phyloP scores from a whole-genome alignment of 2,888 invertebrate genomes.

The Cephus pulcher region DNA sequence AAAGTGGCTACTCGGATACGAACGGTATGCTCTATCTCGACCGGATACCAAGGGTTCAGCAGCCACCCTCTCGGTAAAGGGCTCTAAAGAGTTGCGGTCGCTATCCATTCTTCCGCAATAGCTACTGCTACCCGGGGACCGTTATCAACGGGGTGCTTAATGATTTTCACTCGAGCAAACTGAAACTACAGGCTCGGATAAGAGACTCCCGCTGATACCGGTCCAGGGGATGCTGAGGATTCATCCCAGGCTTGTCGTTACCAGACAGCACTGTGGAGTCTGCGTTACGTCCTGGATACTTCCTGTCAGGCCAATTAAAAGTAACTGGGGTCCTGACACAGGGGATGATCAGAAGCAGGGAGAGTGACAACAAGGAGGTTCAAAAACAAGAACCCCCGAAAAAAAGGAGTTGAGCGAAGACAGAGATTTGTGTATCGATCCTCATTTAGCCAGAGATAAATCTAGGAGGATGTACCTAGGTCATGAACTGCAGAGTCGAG shows the following conservation, averaged over 20 bases:
- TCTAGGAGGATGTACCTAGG: conserved; percentile 29
- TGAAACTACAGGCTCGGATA: neutral
- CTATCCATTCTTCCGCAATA: conserved; percentile 51
- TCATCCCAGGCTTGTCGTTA: neutral
- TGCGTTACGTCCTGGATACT: neutral
- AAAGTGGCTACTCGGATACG: neutral
- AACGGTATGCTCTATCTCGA: conserved; percentile 45
- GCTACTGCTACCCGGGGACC: conserved; percentile 33
- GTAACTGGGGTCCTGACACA: neutral
- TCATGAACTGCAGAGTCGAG: conserved; percentile 48
- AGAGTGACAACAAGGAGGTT: neutral
- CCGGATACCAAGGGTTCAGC: conserved; percentile 30
- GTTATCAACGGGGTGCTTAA: conserved; percentile 48
- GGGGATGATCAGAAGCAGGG: neutral
- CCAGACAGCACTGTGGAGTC: neutral
- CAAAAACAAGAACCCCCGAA: neutral
- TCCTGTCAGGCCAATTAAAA: neutral
- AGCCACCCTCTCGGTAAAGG: conserved; percentile 38
- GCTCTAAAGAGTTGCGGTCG: conserved; percentile 44
- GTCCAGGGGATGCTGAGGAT: neutral
- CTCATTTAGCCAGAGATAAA: conserved; percentile 11
- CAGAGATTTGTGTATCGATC: conserved; percentile 3
- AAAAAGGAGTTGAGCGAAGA: neutral
- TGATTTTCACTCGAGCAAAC: conserved; percentile 52
- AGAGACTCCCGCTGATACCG: neutral